Evolutionary conservation across 2,113 vertebrate genomes (phyloP).

Genomic region (Riparia riparia): DNA sequence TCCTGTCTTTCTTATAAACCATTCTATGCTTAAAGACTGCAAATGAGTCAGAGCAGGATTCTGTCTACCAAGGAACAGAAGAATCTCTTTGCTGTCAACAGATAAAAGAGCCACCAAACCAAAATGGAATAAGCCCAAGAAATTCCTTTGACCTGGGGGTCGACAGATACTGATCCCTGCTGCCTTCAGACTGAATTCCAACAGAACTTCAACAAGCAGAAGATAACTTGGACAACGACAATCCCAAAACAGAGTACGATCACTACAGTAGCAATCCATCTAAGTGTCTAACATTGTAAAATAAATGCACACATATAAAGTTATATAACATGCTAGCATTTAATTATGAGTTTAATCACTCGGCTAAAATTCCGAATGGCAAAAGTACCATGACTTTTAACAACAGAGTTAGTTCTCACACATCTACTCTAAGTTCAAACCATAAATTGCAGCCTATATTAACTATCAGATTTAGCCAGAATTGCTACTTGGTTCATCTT

Average conservation of each 20-base stretch:
- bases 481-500: background rate
- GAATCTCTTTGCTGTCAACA: background rate
- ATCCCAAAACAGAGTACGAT: background rate
- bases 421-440: background rate
- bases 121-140: background rate
- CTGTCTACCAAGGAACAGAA: background rate
- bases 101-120: background rate
- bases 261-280: background rate
- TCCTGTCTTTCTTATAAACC: background rate
- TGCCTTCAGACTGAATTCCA: background rate
- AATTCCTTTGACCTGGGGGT: background rate
- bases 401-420: background rate
- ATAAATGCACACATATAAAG: background rate
- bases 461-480: conserved; percentile 10
- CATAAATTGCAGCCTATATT: background rate
- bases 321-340: background rate
- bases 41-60: conserved; percentile 2
- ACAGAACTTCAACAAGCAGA: background rate
- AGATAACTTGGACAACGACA: background rate
- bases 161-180: background rate
- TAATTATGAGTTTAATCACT: background rate
- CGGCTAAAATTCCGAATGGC: background rate
- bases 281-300: background rate
- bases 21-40: background rate
- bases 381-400: background rate